phyloP scores from a whole-genome alignment of 2,797 vertebrate species.

The Euthynnus affinis region DNA sequence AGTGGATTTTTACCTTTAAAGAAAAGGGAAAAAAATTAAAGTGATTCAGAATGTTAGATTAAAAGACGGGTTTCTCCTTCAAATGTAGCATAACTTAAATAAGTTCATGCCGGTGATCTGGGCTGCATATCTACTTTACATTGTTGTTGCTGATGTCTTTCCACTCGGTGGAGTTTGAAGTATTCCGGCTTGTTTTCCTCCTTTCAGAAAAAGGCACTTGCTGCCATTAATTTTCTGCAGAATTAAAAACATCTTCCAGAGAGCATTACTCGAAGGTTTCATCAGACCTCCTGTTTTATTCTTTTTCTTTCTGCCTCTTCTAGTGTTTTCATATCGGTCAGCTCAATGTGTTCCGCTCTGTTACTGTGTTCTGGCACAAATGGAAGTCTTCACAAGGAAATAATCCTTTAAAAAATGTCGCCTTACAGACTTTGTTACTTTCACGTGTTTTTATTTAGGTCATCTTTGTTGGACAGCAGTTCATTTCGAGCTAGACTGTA shows the following conservation, averaged over 20 bases:
- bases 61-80: neutral
- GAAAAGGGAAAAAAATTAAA: neutral
- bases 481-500: neutral
- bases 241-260: constrained; percentile 43
- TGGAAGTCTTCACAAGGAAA: constrained; percentile 6
- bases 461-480: neutral
- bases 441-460: constrained; percentile 27
- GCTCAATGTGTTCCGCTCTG: constrained; percentile 27
- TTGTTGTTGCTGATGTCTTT: constrained; percentile 2
- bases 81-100: constrained; percentile 6
- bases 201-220: neutral
- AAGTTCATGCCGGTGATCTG: neutral
- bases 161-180: neutral
- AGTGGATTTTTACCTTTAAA: constrained; percentile 6
- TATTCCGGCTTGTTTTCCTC: neutral
- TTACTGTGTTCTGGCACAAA: constrained; percentile 28
- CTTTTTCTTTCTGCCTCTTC: neutral
- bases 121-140: neutral
- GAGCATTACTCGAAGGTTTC: constrained; percentile 13
- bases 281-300: constrained; percentile 11
- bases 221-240: constrained; percentile 6
- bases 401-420: constrained; percentile 21
- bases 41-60: neutral
- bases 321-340: constrained; percentile 7
- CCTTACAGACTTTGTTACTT: neutral